A percentile compares a stretch with the other conserved stretches of the same genome.
Evolutionary conservation across 2,888 invertebrate genomes (phyloP).

Genomic region (Cryptophagus acutangulus): DNA sequence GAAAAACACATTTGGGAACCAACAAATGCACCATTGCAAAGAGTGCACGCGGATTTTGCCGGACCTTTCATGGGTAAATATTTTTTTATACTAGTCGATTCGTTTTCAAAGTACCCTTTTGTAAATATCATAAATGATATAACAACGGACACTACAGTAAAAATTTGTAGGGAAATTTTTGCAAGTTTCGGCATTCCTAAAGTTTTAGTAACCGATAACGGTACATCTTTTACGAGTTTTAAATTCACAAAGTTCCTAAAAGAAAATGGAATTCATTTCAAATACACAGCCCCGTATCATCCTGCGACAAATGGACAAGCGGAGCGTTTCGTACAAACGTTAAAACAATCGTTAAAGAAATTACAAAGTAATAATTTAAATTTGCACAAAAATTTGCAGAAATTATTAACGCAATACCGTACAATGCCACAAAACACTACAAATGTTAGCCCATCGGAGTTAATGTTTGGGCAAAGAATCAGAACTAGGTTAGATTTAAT

Average conservation of each 20-base stretch:
- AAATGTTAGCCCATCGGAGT: neutral
- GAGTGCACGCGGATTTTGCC: conserved; percentile 34
- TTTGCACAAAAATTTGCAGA: neutral
- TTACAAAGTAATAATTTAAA: neutral
- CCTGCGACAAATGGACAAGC: too few relatives aligned
- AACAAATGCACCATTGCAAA: conserved; percentile 24
- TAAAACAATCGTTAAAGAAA: conserved; percentile 20
- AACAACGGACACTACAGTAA: neutral
- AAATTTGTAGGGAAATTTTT: neutral
- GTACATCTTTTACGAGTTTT: neutral
- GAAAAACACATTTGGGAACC: conserved; percentile 25
- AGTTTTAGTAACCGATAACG: conserved; percentile 1
- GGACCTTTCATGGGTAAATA: conserved; percentile 23
- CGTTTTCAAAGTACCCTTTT: conserved; percentile 24
- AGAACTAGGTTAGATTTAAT: neutral
- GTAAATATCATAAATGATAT: conserved; percentile 16
- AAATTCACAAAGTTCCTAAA: conserved; percentile 3
- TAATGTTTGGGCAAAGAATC: neutral
- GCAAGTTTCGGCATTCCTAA: neutral
- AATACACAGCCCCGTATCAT: too few relatives aligned
- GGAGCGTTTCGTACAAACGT: too few relatives aligned
- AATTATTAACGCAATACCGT: neutral
- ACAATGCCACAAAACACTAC: neutral
- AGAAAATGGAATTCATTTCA: too few relatives aligned
- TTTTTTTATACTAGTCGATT: conserved; percentile 21